These are phyloP conservation scores for Oeneis ivallda DNA, from an alignment of 2,888 invertebrate genomes.

Conservation along the genomic window DNA sequence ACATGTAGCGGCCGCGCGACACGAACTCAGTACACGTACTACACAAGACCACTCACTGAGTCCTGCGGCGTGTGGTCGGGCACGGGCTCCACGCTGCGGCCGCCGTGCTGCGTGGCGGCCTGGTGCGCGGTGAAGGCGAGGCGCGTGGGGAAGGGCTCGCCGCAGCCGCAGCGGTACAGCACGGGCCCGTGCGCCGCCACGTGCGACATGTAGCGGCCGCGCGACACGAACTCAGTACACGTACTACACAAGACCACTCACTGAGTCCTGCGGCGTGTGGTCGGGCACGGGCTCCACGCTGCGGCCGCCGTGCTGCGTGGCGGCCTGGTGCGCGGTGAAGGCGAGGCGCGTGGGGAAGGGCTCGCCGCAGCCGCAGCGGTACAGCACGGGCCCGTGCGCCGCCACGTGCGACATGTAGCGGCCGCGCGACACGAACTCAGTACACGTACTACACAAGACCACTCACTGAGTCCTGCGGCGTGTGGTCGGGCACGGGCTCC, in stretches of 20 bases:
- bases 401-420: conserved; percentile 82
- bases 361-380: conserved; percentile 81
- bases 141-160: conserved; percentile 70
- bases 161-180: conserved; percentile 83
- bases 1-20: conserved; percentile 74
- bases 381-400: conserved; percentile 83
- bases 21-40: too few species aligned
- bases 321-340: conserved; percentile 82
- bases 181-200: conserved; percentile 83
- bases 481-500: conserved; percentile 42
- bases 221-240: conserved; percentile 68
- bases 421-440: conserved; percentile 69
- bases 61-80: conserved; percentile 21
- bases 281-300: conserved; percentile 50
- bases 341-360: conserved; percentile 73
- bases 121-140: conserved; percentile 79
- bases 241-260: too few species aligned
- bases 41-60: too few species aligned
- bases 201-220: conserved; percentile 79
- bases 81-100: conserved; percentile 62
- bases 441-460: too few species aligned
- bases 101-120: conserved; percentile 74
- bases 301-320: conserved; percentile 78
- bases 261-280: neutral
- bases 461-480: neutral